Conservation (phyloP, 2,113 vertebrate species). For the Oreochromis aureus region DNA sequence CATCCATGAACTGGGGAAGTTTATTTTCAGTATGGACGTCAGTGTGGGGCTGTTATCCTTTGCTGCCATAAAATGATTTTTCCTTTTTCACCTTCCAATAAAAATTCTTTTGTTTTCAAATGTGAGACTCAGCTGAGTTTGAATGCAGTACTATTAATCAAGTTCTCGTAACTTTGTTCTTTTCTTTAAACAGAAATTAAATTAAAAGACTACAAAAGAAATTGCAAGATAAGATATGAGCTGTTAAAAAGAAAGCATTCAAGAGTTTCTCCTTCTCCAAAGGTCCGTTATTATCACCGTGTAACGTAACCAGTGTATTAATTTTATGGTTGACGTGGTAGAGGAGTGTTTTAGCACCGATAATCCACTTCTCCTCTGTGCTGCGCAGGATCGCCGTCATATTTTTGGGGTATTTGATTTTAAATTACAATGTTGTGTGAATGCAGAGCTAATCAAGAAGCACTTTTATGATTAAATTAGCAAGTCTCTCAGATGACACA, state of each 20-base stretch:
- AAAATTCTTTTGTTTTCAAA: background rate
- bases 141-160: background rate
- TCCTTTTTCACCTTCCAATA: background rate
- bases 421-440: background rate
- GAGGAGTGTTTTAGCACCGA: background rate
- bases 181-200: background rate
- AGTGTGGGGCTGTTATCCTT: background rate
- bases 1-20: background rate
- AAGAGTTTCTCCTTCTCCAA: background rate
- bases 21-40: background rate
- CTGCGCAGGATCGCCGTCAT: background rate
- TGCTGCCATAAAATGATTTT: background rate
- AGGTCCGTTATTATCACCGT: background rate
- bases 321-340: background rate
- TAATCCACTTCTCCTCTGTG: background rate
- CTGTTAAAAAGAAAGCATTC: background rate
- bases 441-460: slow-evolving; percentile 9
- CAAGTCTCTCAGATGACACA: slow-evolving; percentile 6
- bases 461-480: slow-evolving; percentile 2
- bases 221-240: background rate
- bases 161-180: background rate
- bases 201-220: background rate
- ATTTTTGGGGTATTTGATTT: background rate
- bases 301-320: background rate
- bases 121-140: background rate